Conservation (phyloP, 2,113 vertebrate genomes). For the Anguilla rostrata region DNA sequence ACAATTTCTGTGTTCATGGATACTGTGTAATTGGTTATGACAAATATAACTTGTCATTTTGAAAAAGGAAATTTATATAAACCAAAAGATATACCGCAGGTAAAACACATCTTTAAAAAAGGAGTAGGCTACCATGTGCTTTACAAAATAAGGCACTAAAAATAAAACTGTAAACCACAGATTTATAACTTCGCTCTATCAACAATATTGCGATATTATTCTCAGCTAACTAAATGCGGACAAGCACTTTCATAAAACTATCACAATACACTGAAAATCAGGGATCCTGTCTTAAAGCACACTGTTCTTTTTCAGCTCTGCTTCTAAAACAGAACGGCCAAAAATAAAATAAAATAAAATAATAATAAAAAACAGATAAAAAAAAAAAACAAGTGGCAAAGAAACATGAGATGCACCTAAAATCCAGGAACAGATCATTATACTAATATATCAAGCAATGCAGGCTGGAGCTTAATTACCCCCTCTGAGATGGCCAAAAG, state of each 20-base stretch:
- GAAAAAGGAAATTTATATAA: slow-evolving; percentile 12
- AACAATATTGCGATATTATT: slow-evolving; percentile 26
- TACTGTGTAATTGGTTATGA: not conserved
- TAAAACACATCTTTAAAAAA: slow-evolving; percentile 1
- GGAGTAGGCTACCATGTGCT: not conserved
- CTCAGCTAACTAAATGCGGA: slow-evolving; percentile 22
- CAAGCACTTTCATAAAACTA: slow-evolving; percentile 20
- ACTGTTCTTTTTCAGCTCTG: slow-evolving; percentile 3
- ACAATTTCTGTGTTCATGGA: not conserved
- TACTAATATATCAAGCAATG: slow-evolving; percentile 86
- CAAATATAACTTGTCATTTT: not conserved
- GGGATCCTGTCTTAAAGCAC: not conserved
- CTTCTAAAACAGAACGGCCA: slow-evolving; percentile 4
- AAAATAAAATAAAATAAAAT: not conserved
- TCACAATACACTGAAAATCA: slow-evolving; percentile 26
- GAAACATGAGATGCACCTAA: slow-evolving; percentile 56
- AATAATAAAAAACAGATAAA: not conserved
- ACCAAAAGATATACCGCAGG: not conserved
- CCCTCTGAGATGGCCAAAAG: slow-evolving; percentile 80
- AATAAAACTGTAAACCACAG: slow-evolving; percentile 20
- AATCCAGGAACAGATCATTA: slow-evolving; percentile 80
- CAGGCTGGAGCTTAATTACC: slow-evolving; percentile 85
- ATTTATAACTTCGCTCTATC: slow-evolving; percentile 24
- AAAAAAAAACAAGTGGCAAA: slow-evolving; percentile 36
- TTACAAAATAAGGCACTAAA: slow-evolving; percentile 8